Base-by-base conservation (phyloP, 2,797 vertebrate species). In the Silurus aristotelis region DNA sequence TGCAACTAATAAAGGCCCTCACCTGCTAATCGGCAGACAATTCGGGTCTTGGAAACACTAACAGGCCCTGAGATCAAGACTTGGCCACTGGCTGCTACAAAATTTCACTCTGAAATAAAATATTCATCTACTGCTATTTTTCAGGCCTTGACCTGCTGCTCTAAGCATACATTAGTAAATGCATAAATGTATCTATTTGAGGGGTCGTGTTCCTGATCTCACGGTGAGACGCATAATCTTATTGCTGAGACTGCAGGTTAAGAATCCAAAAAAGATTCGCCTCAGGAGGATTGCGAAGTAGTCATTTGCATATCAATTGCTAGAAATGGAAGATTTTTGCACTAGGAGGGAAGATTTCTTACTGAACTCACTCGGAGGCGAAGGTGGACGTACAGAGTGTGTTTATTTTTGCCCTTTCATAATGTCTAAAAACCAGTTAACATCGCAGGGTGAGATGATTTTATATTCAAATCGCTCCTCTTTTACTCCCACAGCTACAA, bases 181-280 rank as follows among this genome's bases (percentile, higher is more conserved):
- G 58, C 81, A 86, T 75, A 86, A 85, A 84, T 78, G 73, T 79
- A 63, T 82, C 72, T 79, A 73, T 86, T 86, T 82, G 14, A 84
- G 76, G 82, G 72, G 78, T 79, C 66, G 25, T 13, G 68, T 84
- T 84, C 66, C 38, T 66, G 46, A 83, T 83, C 43, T 75, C 0
- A 1, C 17, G 8, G 52, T n/a, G 48, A 48, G 25, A 83, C 3
- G 63, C 27, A 73, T 67, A 14, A 61, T 79, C 43, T 43, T 15
- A 14, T 20, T 67, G 52, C 70, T 78, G 52, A 85, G 64, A 73
- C 25, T 55, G 73, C 58, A 55, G n/a, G n/a, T 78, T 12, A 70
- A 22, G 43, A 77, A 87, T 12, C 43, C 15, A 5, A 80, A 63
- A 61, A 48, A 22, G 70, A 12, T 20, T 71, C 12, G 6, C 43